Percentiles rank a stretch among this genome's conserved stretches.
Evolutionary conservation across 2,888 invertebrate species (phyloP).

Genomic region (Aspidapion aeneum): DNA sequence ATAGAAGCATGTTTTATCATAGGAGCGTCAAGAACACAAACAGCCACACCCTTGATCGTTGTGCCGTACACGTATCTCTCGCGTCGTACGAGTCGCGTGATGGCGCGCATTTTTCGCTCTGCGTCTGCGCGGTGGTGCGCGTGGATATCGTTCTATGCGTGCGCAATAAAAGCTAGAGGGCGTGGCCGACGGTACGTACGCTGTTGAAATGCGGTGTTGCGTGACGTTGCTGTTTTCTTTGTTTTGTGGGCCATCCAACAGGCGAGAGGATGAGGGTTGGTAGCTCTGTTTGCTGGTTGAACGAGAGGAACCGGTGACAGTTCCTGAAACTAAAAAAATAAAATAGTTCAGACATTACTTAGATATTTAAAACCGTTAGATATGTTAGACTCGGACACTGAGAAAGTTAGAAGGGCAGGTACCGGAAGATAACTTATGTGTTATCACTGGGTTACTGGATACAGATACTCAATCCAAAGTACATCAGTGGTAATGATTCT

Average conservation of each 20-base stretch:
- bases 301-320: slow-evolving; percentile 27
- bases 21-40: slow-evolving; percentile 47
- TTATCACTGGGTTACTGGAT: too few relatives aligned
- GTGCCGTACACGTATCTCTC: too few relatives aligned
- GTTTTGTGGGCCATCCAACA: slow-evolving; percentile 19
- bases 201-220: slow-evolving; percentile 44
- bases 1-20: too few relatives aligned
- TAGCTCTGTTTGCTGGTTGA: slow-evolving; percentile 12
- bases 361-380: too few relatives aligned
- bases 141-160: slow-evolving; percentile 33
- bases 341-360: too few relatives aligned
- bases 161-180: slow-evolving; percentile 34
- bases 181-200: slow-evolving; percentile 44
- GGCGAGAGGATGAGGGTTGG: slow-evolving; percentile 13
- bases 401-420: too few relatives aligned
- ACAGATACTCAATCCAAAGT: too few relatives aligned
- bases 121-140: slow-evolving; percentile 31
- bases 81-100: too few relatives aligned
- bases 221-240: slow-evolving; percentile 28
- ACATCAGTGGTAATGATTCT: too few relatives aligned
- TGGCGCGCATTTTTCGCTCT: not conserved
- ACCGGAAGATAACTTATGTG: too few relatives aligned
- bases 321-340: too few relatives aligned
- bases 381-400: too few relatives aligned
- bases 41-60: slow-evolving; percentile 42